Base-by-base conservation (phyloP, 2,797 vertebrate species). In the Hybognathus amarus region DNA sequence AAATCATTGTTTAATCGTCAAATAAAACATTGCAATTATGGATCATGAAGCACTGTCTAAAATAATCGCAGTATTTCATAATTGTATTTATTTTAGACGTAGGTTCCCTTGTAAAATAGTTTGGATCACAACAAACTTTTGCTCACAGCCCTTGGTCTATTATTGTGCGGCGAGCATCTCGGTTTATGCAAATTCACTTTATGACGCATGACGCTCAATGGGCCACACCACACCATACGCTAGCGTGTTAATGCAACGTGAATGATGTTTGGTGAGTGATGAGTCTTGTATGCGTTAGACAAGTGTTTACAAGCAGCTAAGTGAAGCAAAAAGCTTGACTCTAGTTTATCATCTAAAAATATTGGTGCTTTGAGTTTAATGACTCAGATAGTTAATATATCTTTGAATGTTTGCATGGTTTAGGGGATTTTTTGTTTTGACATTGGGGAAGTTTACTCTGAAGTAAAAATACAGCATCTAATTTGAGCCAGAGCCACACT, bases 391-490 rank as follows among this genome's bases (percentile, higher is more conserved):
- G 18, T 69, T 42, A 12, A 56, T 45, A 36, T 50, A 38, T 40
- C 9, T 68, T 5, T 54, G 12, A 67, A 52, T 18, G 30, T 50
- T 67, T 40, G 50, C 13, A 68, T 20, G 47, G 24, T 47, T 80
- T 50, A 84, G 90, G 92, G 87, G 89, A 47, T 47, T 88, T 89
- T 90, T 63, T 88, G 45, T n/a, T 74, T n/a, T 2, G 61, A 24
- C 6, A 64, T 6, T 68, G 78, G 91, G 91, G 89, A 91, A 90
- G 86, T 85, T 92, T 80, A 22, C 20, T 33, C n/a, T 63, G 61
- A 63, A 50, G 5, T 38, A 40, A 24, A 40, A 56, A 38, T 10
- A 15, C 54, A 52, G 47, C 20, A 38, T 38, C 68, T 67, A 54
- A 77, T 85, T 20, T 18, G n/a, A 79, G 47, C 64, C 33, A 11